These are phyloP conservation scores for Saccopteryx leptura DNA, from an alignment of 2,113 vertebrate genomes.

Conservation along the genomic window DNA sequence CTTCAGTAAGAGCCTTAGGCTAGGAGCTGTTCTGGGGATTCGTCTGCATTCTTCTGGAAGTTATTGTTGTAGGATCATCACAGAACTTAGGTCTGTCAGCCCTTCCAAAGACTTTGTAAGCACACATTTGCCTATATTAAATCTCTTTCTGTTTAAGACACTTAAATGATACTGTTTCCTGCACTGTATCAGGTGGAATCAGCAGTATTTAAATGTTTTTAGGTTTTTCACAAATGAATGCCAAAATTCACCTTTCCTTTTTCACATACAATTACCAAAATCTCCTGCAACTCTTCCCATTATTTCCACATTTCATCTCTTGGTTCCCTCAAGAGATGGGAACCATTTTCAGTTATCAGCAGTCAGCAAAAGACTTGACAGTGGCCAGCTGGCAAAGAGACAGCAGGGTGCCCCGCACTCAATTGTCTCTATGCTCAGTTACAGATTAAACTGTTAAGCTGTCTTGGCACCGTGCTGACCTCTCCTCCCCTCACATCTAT, in stretches of 20 bases:
- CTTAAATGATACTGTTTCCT: not conserved
- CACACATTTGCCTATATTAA: not conserved
- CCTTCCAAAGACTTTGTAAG: not conserved
- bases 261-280: not conserved
- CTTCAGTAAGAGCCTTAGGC: not conserved
- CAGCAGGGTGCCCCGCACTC: not conserved
- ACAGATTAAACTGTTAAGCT: not conserved
- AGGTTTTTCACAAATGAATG: not conserved
- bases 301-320: not conserved
- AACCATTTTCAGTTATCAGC: not conserved
- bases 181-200: not conserved
- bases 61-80: not conserved
- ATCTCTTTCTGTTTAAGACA: not conserved
- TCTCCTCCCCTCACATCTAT: not conserved
- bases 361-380: not conserved
- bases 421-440: not conserved
- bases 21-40: not conserved
- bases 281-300: not conserved
- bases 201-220: not conserved
- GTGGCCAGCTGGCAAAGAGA: not conserved
- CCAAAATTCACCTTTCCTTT: not conserved
- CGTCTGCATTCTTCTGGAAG: not conserved
- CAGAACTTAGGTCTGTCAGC: not conserved
- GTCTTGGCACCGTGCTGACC: not conserved
- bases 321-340: not conserved